Base-by-base conservation (phyloP, 2,888 invertebrate genomes). In the Parnassius orleans region DNA sequence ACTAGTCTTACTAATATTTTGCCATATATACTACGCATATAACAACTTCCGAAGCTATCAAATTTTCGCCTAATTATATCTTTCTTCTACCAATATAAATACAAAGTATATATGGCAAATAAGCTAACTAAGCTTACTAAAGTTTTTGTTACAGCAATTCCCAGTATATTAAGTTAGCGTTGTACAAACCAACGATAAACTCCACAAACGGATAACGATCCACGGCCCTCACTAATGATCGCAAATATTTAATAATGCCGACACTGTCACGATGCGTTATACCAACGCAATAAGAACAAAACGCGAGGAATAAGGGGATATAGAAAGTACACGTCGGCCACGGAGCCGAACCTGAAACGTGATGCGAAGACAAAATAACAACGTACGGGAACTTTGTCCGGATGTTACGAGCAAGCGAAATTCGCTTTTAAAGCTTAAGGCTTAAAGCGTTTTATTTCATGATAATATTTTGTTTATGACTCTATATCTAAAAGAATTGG, bases 291-390 rank as follows among this genome's bases (percentile, higher is more conserved):
- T 86, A 87, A 84, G 84, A 78, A 84, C 83, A 81, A 83, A 82
- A 82, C 79, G 77, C 75, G 82, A 81, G 84, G 82, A 85, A 86
- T 84, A 85, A 71, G 66, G 76, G 76, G 78, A 82, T 83, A 83
- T 81, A 81, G 79, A 76, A 72, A 72, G 76, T 79, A 82, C 82
- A 81, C 78, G 75, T 76, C 76, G 73, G 74, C 74, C 76, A 74
- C 79, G 81, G 82, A 84, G 79, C 77, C 82, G 81, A 82, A 81
- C 82, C 76, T 65, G 60, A 71, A 66, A 90, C 90, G 90, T 90
- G 90, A 88, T 72, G 64, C 60, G 89, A 80, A 86, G 78, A 77
- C 85, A 69, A 79, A 90, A 81, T 76, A 70, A 67, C 70, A 68
- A 74, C 74, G 73, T 72, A 82, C 80, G 79, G 76, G 76, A 77